Evolutionary conservation across 1,140 invertebrate species (phyloP).

Genomic region (Drosophila kanapiae): DNA sequence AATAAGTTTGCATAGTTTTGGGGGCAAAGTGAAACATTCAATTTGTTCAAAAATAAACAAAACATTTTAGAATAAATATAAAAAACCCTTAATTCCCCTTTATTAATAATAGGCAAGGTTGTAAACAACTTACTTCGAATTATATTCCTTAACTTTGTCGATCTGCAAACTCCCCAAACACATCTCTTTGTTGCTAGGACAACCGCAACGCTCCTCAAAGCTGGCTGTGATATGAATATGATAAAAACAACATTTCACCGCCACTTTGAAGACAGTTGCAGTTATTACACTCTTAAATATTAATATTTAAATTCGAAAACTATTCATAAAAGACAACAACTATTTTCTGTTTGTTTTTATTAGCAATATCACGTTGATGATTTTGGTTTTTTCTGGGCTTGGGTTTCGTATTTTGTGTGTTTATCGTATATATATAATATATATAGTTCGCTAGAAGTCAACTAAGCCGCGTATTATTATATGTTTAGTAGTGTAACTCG

Average conservation of each 20-base stretch:
- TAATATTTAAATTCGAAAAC: background rate
- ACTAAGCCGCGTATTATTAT: slow-evolving; percentile 67
- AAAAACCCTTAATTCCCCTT: no score
- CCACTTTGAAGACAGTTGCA: slow-evolving; percentile 66
- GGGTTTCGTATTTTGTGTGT: slow-evolving; percentile 46
- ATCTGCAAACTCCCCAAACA: background rate
- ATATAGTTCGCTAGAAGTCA: slow-evolving; percentile 57
- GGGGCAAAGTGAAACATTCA: background rate
- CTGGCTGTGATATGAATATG: slow-evolving; percentile 93
- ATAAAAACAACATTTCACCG: slow-evolving; percentile 57
- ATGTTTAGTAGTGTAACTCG: slow-evolving; percentile 51
- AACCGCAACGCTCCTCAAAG: slow-evolving; percentile 90
- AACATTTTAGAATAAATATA: no score
- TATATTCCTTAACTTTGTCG: background rate
- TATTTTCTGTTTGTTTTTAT: slow-evolving; percentile 63
- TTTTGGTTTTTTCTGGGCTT: slow-evolving; percentile 48
- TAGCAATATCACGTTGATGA: slow-evolving; percentile 83
- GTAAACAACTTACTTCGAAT: background rate
- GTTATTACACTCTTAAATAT: slow-evolving; percentile 3
- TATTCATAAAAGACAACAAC: slow-evolving; percentile 21
- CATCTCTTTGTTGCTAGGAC: background rate
- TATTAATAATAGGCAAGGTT: background rate
- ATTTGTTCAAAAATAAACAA: background rate
- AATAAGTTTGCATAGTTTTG: slow-evolving; percentile 10
- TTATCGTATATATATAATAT: slow-evolving; percentile 52